Evolutionary conservation across 2,888 invertebrate genomes (phyloP).

Genomic region (Acleris cristana): DNA sequence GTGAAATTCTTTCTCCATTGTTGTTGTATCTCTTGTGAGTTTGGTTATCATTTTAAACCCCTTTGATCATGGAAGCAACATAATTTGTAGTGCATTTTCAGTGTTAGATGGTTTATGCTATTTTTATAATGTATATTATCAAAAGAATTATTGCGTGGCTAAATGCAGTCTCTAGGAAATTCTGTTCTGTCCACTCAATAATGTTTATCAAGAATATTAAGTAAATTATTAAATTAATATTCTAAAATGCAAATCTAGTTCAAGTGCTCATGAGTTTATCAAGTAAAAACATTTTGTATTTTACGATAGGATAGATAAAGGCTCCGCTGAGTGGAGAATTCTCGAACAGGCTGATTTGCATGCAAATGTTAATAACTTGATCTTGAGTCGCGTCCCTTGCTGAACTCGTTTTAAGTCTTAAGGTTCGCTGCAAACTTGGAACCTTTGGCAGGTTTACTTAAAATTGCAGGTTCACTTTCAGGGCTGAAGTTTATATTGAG

Average conservation of each 20-base stretch:
- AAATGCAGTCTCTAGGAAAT: too few species aligned
- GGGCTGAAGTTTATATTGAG: too few species aligned
- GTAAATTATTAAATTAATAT: slow-evolving; percentile 9
- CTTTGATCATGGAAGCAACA: too few species aligned
- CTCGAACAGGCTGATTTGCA: slow-evolving; percentile 73
- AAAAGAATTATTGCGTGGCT: too few species aligned
- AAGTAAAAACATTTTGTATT: slow-evolving; percentile 64
- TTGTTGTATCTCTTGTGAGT: too few species aligned
- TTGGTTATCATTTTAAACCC: too few species aligned
- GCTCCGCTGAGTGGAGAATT: slow-evolving; percentile 64
- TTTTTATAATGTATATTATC: too few species aligned
- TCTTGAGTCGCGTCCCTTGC: slow-evolving; percentile 52
- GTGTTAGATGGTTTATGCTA: too few species aligned
- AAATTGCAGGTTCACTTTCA: not conserved
- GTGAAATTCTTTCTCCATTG: not conserved
- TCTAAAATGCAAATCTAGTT: slow-evolving; percentile 15
- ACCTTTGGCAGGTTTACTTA: slow-evolving; percentile 17
- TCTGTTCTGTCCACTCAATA: too few species aligned
- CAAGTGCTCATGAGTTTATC: slow-evolving; percentile 44
- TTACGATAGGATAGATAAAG: slow-evolving; percentile 73
- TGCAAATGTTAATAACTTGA: slow-evolving; percentile 78
- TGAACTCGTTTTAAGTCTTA: slow-evolving; percentile 51
- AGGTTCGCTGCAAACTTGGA: slow-evolving; percentile 37
- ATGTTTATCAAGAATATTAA: not conserved
- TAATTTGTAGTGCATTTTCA: too few species aligned